phyloP scores from a whole-genome alignment of 1,140 invertebrate genomes.

The Reticulitermes speratus region DNA sequence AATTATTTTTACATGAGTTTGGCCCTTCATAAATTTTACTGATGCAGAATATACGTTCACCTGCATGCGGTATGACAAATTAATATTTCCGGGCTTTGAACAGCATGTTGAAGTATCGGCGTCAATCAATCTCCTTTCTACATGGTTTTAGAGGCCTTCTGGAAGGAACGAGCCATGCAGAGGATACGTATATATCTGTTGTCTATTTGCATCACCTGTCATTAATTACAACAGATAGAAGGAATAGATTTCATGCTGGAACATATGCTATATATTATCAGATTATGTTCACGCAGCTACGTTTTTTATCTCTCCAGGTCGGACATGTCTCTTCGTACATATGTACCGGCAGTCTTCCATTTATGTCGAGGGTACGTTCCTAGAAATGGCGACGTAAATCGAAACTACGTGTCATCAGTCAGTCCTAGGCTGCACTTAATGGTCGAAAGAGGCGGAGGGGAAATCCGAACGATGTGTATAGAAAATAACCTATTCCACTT shows the following conservation, averaged over 20 bases:
- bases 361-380: too few species aligned
- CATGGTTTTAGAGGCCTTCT: neutral
- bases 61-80: neutral
- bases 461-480: too few species aligned
- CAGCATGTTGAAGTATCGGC: neutral
- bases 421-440: too few species aligned
- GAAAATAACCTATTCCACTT: too few species aligned
- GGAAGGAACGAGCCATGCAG: neutral
- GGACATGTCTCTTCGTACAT: too few species aligned
- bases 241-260: neutral
- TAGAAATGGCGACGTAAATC: too few species aligned
- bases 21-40: neutral
- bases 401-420: too few species aligned
- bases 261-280: neutral
- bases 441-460: too few species aligned
- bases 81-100: neutral
- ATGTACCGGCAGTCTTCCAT: too few species aligned
- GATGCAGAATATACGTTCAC: neutral
- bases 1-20: neutral
- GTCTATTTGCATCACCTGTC: neutral
- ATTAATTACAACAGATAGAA: neutral
- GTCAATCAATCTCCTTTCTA: neutral
- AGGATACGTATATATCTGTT: neutral
- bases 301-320: neutral
- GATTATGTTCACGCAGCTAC: neutral